These are phyloP conservation scores for Orientallactaga sibirica DNA, from an alignment of 2,797 vertebrate genomes.

Conservation along the genomic window DNA sequence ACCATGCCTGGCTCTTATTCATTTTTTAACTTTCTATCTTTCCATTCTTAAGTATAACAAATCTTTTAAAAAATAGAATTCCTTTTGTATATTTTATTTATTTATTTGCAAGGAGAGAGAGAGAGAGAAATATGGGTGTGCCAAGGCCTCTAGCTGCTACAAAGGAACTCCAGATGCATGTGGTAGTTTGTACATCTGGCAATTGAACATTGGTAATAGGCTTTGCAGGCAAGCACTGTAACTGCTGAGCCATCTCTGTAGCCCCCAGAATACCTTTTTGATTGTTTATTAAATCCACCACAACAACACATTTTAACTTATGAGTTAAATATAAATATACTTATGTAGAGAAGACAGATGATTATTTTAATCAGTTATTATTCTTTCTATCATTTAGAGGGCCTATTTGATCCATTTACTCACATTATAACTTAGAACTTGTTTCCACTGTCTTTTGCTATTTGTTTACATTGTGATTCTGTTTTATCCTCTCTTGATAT, in stretches of 20 bases:
- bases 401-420: neutral
- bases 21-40: neutral
- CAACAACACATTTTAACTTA: neutral
- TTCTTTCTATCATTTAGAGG: neutral
- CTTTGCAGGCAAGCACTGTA: too few relatives aligned
- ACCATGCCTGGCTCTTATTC: neutral
- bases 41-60: neutral
- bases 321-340: neutral
- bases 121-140: too few relatives aligned
- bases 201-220: too few relatives aligned
- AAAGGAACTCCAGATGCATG: too few relatives aligned
- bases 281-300: neutral
- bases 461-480: neutral
- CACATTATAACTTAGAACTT: neutral
- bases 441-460: neutral
- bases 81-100: neutral
- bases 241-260: too few relatives aligned
- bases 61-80: neutral
- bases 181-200: too few relatives aligned
- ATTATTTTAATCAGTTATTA: slow-evolving; percentile 12
- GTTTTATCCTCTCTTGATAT: neutral
- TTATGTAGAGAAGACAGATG: neutral
- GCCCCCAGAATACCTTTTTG: too few relatives aligned
- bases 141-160: too few relatives aligned
- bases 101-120: neutral